Evolutionary conservation across 2,113 vertebrate genomes (phyloP), one percentile per base, ranked within the genome.

Genomic region (Jacana jacana): DNA sequence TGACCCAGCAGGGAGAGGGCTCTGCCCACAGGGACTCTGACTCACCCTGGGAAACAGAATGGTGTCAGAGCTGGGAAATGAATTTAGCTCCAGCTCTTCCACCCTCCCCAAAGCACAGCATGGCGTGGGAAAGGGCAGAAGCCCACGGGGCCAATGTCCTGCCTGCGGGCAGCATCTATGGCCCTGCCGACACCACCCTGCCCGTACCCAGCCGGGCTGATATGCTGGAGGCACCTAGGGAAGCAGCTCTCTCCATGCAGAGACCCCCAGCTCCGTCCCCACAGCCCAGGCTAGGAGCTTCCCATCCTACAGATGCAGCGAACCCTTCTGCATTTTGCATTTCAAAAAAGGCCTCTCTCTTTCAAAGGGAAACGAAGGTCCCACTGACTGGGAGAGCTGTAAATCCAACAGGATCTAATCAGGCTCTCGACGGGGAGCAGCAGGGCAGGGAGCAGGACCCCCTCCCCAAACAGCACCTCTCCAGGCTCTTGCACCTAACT

Each of bases 101-200:
- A n/a, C 72, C 33, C 61, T 76, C 28, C 39, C 61, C 0, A 4
- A 51, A 87, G 81, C 73, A 7, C 61, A 52, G 44, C 4, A 8
- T 13, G 11, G 60, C 81, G 85, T 97, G 96, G 93, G 93, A 97
- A 96, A 95, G 92, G 96, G 81, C 95, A 94, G 61, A 79, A 84
- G 31, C 46, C 37, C 81, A 1, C 3, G 8, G 71, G 75, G 23
- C 33, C 8, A 4, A 0, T 9, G 84, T 95, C 68, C 73, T 57
- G 72, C 78, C 85, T 10, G 49, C 22, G 4, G 46, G 81, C 61
- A 92, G 88, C 91, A 49, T 81, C 92, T 88, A 9, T 0, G 44
- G 80, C 71, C 5, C 0, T 5, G 1, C 49, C 4, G 64, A 35
- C 24, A 12, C 24, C 52, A 3, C 46, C 75, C 70, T 15, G 11